phyloP scores from a whole-genome alignment of 1,140 invertebrate genomes.

The Drosophila paulistorum region DNA sequence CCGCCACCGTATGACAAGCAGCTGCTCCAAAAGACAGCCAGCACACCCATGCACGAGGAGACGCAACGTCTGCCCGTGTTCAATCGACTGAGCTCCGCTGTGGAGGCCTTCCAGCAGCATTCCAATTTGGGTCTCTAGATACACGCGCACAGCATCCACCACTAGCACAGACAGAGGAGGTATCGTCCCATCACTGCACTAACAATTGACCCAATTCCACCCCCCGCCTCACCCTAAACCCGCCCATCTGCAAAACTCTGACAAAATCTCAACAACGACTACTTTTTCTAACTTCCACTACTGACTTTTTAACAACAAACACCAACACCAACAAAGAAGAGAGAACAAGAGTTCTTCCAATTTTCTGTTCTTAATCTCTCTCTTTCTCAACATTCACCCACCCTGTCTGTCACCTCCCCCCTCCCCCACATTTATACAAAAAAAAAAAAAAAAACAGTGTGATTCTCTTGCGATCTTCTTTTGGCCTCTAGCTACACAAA shows the following conservation, averaged over 20 bases:
- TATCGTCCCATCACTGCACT: neutral
- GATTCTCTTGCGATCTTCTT: slow-evolving; percentile 13
- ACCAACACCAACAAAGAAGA: neutral
- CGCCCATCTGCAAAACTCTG: slow-evolving; percentile 22
- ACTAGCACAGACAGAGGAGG: neutral
- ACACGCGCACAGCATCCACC: no score
- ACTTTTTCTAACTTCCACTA: neutral
- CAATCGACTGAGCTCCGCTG: slow-evolving; percentile 87
- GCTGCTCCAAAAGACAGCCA: slow-evolving; percentile 69
- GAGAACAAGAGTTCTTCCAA: neutral
- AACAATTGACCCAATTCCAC: neutral
- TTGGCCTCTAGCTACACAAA: slow-evolving; percentile 10
- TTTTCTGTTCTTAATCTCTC: neutral
- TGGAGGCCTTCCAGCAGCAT: slow-evolving; percentile 84
- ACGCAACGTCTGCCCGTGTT: slow-evolving; percentile 87
- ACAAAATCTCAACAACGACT: slow-evolving; percentile 56
- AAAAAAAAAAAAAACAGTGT: neutral
- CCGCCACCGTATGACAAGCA: slow-evolving; percentile 76
- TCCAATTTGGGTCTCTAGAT: slow-evolving; percentile 57
- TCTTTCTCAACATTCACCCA: neutral
- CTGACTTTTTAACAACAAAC: slow-evolving; percentile 2
- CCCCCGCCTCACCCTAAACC: neutral
- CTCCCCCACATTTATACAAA: neutral
- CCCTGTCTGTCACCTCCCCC: neutral
- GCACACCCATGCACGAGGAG: slow-evolving; percentile 71